Base-by-base conservation (phyloP, 2,113 vertebrate genomes). In the Hippocampus guttulatus region DNA sequence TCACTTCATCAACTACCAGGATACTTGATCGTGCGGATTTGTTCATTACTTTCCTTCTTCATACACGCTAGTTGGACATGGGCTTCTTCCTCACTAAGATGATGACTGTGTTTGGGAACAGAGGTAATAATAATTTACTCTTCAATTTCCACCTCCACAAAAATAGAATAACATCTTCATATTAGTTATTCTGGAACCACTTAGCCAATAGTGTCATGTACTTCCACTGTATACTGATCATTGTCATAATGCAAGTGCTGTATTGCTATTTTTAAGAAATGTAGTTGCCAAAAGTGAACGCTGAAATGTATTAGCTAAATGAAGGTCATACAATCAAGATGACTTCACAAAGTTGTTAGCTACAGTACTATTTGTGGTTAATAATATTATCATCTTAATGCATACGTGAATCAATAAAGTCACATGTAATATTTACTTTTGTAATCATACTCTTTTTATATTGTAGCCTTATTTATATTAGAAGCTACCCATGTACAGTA, bases 91-190 rank as follows among this genome's bases (percentile, higher is more conserved):
- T 93, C 64, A 83, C 90, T 33, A 93, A 92, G 83, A 83, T 93
- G 79, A 86, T 93, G 91, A 83, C 90, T 30, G 85, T 93, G 64
- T 93, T 93, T 77, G 92, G 92, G 0, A 86, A 93, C 79, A 84
- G 52, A 88, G 91, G 92, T 93, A 76, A 84, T 81, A 60, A 18
- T 8, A 45, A 7, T 45, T 69, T 51, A 49, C 9, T 67, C 21
- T 49, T 21, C 25, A 18, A 18, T 33, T 18, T 49, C 8, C 23
- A 38, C 23, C 8, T 5, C 3, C 10, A 40, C n/a, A 67, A 20
- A 52, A 20, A 49, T 18, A 62, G 2, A 38, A 12, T 67, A 33
- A 61, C 27, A 61, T 61, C 10, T 27, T 33, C 2, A 61, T 33
- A 33, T 61, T 3, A 60, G 16, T 61, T 30, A 61, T 61, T 30